Conservation (phyloP, 2,113 vertebrate genomes). For the Rallus limicola region DNA sequence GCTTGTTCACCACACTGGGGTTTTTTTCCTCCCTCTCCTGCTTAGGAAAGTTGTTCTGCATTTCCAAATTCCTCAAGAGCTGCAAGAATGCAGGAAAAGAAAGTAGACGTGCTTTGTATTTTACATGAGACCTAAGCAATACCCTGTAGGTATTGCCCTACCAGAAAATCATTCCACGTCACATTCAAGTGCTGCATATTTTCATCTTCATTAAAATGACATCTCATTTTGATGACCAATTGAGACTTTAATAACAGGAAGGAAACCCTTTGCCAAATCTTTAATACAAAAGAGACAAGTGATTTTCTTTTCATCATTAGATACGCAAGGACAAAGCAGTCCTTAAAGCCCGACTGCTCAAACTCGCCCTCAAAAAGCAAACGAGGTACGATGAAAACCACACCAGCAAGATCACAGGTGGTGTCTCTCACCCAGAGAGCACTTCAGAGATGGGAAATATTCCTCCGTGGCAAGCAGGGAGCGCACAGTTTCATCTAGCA, state of each 20-base stretch:
- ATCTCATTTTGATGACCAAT: conserved; percentile 10
- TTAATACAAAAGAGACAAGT: not conserved
- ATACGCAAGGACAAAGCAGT: not conserved
- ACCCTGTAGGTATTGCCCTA: not conserved
- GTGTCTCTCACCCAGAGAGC: not conserved
- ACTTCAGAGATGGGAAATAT: not conserved
- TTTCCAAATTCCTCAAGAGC: conserved; percentile 13
- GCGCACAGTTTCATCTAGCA: not conserved
- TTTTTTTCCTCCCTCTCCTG: not conserved
- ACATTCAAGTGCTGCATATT: not conserved
- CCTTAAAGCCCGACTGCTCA: not conserved
- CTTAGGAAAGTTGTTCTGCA: not conserved
- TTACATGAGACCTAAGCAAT: not conserved
- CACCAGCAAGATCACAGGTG: not conserved
- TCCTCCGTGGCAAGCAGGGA: not conserved
- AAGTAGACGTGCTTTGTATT: not conserved
- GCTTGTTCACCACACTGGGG: accelerated
- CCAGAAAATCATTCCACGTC: not conserved
- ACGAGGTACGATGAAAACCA: not conserved
- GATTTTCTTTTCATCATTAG: not conserved
- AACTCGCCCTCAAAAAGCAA: not conserved
- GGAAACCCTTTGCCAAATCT: not conserved
- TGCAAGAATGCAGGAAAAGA: conserved; percentile 16
- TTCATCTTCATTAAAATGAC: conserved; percentile 36
- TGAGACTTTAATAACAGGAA: not conserved